Evolutionary conservation across 1,140 invertebrate genomes (phyloP).

Genomic region (Choristoneura fumiferana): DNA sequence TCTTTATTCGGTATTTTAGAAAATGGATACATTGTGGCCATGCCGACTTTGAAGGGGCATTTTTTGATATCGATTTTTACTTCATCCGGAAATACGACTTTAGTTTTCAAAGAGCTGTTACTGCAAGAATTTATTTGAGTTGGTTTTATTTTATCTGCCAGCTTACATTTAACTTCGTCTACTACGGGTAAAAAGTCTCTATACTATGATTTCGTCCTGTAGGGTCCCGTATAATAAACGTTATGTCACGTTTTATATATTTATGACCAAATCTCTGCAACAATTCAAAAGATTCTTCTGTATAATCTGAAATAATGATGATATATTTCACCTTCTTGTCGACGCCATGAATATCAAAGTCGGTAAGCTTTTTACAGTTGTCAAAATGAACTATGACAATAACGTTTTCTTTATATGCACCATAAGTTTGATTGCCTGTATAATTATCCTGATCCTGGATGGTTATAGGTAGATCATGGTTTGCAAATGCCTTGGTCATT

Average conservation of each 20-base stretch:
- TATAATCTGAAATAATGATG: conserved; percentile 29
- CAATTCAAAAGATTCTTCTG: conserved; percentile 20
- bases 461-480: neutral
- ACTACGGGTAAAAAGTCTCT: conserved; percentile 28
- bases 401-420: conserved; percentile 26
- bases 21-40: conserved; percentile 48
- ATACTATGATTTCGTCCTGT: conserved; percentile 21
- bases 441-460: conserved; percentile 7
- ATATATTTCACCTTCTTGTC: conserved; percentile 37
- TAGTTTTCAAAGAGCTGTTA: conserved; percentile 27
- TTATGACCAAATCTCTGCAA: conserved; percentile 22
- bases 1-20: conserved; percentile 34
- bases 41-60: conserved; percentile 51
- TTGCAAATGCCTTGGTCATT: neutral
- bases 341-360: conserved; percentile 19
- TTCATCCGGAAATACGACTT: conserved; percentile 38
- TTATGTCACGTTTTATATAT: conserved; percentile 32
- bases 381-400: conserved; percentile 32
- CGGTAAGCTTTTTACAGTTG: conserved; percentile 28
- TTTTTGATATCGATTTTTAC: conserved; percentile 41
- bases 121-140: conserved; percentile 35
- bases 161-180: conserved; percentile 38
- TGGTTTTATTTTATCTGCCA: conserved; percentile 24
- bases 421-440: neutral
- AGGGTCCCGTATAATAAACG: conserved; percentile 31